phyloP scores from a whole-genome alignment of 2,888 invertebrate genomes.

The Tridacna gigas region DNA sequence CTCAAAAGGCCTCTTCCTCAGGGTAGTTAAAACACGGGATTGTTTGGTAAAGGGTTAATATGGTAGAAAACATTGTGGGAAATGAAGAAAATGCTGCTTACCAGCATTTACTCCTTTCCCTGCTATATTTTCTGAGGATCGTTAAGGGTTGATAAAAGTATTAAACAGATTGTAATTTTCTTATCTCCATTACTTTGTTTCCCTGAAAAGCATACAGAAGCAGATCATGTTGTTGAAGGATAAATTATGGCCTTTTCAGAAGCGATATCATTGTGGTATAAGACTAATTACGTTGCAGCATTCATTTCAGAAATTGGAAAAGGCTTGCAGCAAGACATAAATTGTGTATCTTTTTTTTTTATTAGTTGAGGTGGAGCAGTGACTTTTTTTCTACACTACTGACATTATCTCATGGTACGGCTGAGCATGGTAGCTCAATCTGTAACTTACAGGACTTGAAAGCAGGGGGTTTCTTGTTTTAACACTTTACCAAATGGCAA shows the following conservation, averaged over 20 bases:
- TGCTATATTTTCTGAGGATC: neutral
- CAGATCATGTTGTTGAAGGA: too few relatives aligned
- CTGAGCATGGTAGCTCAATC: too few relatives aligned
- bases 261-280: constrained; percentile 5
- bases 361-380: too few relatives aligned
- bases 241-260: neutral
- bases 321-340: constrained; percentile 19
- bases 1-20: neutral
- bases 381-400: too few relatives aligned
- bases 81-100: neutral
- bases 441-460: too few relatives aligned
- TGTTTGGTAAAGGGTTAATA: neutral
- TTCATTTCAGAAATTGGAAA: constrained; percentile 29
- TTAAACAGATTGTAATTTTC: too few relatives aligned
- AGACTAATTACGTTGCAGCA: constrained; percentile 15
- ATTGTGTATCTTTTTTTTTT: neutral
- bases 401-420: too few relatives aligned
- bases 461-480: too few relatives aligned
- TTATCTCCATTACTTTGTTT: too few relatives aligned
- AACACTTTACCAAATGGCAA: too few relatives aligned
- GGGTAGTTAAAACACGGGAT: neutral
- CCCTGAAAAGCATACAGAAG: too few relatives aligned
- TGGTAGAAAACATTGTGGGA: neutral
- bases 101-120: neutral
- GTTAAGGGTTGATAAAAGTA: too few relatives aligned